Evolutionary conservation across 1,140 invertebrate species (phyloP).

Genomic region (Drosophila mauritiana): DNA sequence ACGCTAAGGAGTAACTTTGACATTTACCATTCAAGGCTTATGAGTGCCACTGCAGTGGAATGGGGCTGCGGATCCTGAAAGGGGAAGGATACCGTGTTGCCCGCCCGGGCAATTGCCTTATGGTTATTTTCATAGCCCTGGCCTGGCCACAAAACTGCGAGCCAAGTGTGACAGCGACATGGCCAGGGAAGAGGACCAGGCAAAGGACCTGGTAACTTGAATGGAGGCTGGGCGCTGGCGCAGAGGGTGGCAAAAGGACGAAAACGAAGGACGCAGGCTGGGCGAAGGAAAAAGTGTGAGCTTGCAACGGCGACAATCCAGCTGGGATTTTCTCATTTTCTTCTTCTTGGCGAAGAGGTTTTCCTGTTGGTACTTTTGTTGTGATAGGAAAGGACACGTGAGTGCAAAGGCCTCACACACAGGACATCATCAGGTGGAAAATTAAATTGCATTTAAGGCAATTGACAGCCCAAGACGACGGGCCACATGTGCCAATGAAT

Average conservation of each 20-base stretch:
- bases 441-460: conserved; percentile 65
- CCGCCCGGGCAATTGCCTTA: conserved; percentile 80
- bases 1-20: conserved; percentile 83
- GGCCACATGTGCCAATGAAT: conserved; percentile 33
- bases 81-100: conserved; percentile 44
- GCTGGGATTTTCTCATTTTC: conserved; percentile 62
- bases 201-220: conserved; percentile 33
- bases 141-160: conserved; percentile 79
- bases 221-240: conserved; percentile 15
- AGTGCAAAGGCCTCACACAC: conserved; percentile 38
- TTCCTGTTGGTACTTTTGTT: conserved; percentile 19
- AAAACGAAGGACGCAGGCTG: conserved; percentile 37
- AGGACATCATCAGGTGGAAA: conserved; percentile 62
- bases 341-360: conserved; percentile 21
- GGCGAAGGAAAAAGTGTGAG: conserved; percentile 32
- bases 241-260: conserved; percentile 42
- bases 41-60: conserved; percentile 65
- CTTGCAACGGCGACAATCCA: conserved; percentile 48
- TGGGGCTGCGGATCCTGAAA: not conserved
- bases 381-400: conserved; percentile 21
- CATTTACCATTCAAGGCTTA: conserved; percentile 83
- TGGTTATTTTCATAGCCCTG: conserved; percentile 83
- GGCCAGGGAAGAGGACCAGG: conserved; percentile 18
- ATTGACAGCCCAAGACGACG: conserved; percentile 44
- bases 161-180: conserved; percentile 74